These are phyloP conservation scores for Nibea albiflora DNA, from an alignment of 2,113 vertebrate species.

Conservation along the genomic window DNA sequence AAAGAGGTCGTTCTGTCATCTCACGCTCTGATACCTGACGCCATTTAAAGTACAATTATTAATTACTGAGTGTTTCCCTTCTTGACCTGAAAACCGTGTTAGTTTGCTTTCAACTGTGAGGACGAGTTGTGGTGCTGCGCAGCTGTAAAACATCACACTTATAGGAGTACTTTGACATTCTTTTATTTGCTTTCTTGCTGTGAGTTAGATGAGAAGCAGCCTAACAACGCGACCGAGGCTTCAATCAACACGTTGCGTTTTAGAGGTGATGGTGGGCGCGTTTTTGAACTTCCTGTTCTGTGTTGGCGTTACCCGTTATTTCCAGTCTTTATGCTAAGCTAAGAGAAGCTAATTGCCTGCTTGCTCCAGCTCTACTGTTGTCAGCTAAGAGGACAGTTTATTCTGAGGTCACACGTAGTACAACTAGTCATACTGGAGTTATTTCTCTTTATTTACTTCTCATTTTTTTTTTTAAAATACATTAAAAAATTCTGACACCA, in stretches of 20 bases:
- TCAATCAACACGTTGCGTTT: neutral
- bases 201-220: neutral
- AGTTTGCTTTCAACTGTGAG: neutral
- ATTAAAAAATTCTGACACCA: neutral
- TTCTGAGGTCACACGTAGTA: too few relatives aligned
- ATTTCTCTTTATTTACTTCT: too few relatives aligned
- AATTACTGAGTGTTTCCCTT: neutral
- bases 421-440: too few relatives aligned
- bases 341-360: neutral
- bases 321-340: slow-evolving; percentile 1
- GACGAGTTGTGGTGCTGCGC: neutral
- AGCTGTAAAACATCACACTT: neutral
- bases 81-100: neutral
- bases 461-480: neutral
- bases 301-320: neutral
- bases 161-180: neutral
- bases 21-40: neutral
- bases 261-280: neutral
- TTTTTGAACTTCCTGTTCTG: neutral
- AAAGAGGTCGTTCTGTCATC: neutral
- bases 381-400: neutral
- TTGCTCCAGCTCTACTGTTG: neutral
- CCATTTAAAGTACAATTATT: neutral
- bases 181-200: neutral
- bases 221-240: neutral